These are phyloP conservation scores for Yponomeuta evonymella DNA, from an alignment of 2,888 invertebrate species.

Conservation along the genomic window DNA sequence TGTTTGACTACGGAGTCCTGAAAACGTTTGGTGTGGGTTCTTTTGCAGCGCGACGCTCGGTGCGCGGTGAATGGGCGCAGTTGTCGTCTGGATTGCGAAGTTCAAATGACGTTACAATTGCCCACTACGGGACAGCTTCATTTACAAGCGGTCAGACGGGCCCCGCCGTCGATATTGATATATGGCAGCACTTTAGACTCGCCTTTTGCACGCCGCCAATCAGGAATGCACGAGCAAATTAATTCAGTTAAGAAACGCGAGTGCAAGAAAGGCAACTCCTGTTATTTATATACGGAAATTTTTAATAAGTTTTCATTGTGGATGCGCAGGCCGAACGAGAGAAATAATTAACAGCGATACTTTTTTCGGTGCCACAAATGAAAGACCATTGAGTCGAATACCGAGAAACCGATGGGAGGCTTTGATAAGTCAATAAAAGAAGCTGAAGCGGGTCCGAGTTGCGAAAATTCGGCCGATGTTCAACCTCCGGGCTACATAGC, in stretches of 20 bases:
- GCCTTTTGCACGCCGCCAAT: constrained; percentile 51
- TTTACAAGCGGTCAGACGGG: constrained; percentile 38
- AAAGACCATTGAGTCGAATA: constrained; percentile 53
- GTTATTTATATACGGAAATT: constrained; percentile 5
- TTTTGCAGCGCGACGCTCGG: constrained; percentile 33
- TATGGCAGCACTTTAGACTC: constrained; percentile 32
- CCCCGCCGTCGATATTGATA: constrained; percentile 67
- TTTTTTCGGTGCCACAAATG: constrained; percentile 35
- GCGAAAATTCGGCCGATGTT: constrained; percentile 46
- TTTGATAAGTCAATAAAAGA: constrained; percentile 52
- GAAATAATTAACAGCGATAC: constrained; percentile 42
- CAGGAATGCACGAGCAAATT: constrained; percentile 38
- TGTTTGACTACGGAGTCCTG: background rate
- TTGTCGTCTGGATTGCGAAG: constrained; percentile 57
- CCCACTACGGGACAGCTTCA: constrained; percentile 68
- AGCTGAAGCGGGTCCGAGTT: constrained; percentile 34
- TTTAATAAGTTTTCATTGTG: constrained; percentile 8
- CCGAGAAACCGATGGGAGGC: constrained; percentile 51
- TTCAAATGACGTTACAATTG: constrained; percentile 74
- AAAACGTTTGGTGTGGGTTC: constrained; percentile 20
- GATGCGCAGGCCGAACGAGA: constrained; percentile 13
- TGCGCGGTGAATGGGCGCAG: constrained; percentile 60
- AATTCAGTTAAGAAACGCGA: constrained; percentile 39
- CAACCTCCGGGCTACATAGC: constrained; percentile 18
- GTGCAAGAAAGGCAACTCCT: constrained; percentile 6